Evolutionary conservation across 2,797 vertebrate species (phyloP), one percentile per base, ranked within the genome.

Genomic region (Ciconia nigra): DNA sequence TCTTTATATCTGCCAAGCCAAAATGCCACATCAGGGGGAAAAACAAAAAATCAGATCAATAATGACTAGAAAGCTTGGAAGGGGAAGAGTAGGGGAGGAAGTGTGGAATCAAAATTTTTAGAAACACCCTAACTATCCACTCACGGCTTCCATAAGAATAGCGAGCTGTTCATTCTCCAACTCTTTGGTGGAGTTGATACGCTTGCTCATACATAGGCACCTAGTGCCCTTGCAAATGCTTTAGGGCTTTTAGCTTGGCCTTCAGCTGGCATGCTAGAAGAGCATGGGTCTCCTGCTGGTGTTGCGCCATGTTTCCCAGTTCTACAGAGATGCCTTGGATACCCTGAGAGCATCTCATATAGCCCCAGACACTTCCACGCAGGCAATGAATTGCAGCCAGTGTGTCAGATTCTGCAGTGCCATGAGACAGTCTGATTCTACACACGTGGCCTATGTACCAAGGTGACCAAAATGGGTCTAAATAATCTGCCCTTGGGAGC

Each of bases 151-250:
- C 54, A 18, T 67, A 70, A 67, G 5, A 92, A 42, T 4, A 74
- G 15, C 0, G 0, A 89, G 24, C 3, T 35, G 3, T 29, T 77
- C 4, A 11, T 78, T 54, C 25, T 67, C 33, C 31, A 69, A 1
- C 15, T n/a, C 16, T 35, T 28, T 59, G n/a, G 10, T 63, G 14
- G 28, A 4, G 13, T 21, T 59, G 29, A 52, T 31, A 73, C 9
- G 19, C 7, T 51, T 83, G 9, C 9, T 21, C 14, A 10, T 14
- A 26, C 3, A 13, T 0, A 47, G 16, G 8, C 15, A 77, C 13
- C 33, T 41, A 35, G 6, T 7, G 49, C 4, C 41, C 15, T 67
- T 87, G 83, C 26, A 93, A 46, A 17, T 26, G 17, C 7, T 61
- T 62, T 31, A 58, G 16, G 59, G 20, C 16, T 66, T 93, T 73